Evolutionary conservation across 2,113 vertebrate genomes (phyloP), one percentile per base, ranked within the genome.

Genomic region (Taxidea taxus): DNA sequence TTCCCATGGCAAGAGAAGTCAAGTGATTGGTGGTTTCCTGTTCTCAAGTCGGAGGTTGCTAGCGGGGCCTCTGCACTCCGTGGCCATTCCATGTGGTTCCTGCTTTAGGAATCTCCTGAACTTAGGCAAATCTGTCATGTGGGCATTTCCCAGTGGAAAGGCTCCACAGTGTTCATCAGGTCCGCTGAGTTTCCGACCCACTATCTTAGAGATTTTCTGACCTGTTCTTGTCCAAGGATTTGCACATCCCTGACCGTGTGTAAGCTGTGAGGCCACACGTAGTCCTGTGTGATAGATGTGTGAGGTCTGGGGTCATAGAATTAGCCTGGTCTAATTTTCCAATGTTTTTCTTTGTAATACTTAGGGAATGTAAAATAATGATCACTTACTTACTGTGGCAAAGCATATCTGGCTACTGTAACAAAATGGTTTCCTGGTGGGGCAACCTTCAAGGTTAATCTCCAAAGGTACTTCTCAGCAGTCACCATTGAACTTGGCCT

Each of bases 171-270:
- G 58, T 42, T 66, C 34, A 2, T 34, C 9, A 58, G 15, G 16
- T 29, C 6, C 8, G 6, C 5, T 1, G 5, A 6, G 7, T 44
- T 81, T 78, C 49, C 31, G 49, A 78, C 16, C 87, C 23, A 0
- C 4, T 4, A 0, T 34, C 44, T 9, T 10, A n/a, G 37, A 47
- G 29, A 39, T 47, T 47, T 60, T 51, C 39, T 39, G 68, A 9
- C 10, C 11, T 44, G n/a, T n/a, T 75, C 1, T 12, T 47, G 31
- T 15, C n/a, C n/a, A 1, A 6, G 3, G 64, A 42, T 49, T 58
- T 42, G 18, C 0, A 2, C 39, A 31, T 42, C 16, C 21, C 12
- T 47, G 20, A 56, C 3, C 4, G 0, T 16, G 0, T 0, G 0
- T 51, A n/a, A 47, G 37, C 10, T 1, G 0, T 6, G 31, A 77